A percentile compares a stretch with the other conserved stretches of the same genome.
These are phyloP conservation scores for Ictidomys tridecemlineatus DNA, from an alignment of 2,113 vertebrate genomes.

Conservation along the genomic window DNA sequence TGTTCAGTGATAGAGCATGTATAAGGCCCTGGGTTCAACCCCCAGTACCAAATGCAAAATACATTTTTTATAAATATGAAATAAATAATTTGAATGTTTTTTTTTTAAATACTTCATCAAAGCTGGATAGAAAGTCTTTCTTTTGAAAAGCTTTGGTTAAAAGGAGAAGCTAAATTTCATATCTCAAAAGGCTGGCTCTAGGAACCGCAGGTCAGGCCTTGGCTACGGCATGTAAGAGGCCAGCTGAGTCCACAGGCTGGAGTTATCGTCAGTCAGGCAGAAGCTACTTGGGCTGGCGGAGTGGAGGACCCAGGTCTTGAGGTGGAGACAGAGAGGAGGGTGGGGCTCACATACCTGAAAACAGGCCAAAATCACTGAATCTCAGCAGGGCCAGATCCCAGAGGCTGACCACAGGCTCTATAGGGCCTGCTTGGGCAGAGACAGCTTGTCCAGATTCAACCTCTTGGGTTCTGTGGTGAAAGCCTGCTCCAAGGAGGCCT, in stretches of 20 bases:
- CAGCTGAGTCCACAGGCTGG: not conserved
- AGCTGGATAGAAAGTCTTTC: not conserved
- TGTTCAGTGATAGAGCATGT: not conserved
- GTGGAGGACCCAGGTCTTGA: not conserved
- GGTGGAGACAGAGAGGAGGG: not conserved
- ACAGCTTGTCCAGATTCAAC: no score
- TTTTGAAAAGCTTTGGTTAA: not conserved
- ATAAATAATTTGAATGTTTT: not conserved
- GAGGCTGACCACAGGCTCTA: not conserved
- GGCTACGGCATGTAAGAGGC: fast-evolving
- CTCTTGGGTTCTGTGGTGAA: not conserved
- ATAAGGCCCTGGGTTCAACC: not conserved
- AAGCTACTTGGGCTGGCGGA: not conserved
- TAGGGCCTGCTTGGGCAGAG: no score
- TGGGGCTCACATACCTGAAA: not conserved
- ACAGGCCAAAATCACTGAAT: not conserved
- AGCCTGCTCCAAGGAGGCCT: not conserved
- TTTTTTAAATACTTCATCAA: not conserved
- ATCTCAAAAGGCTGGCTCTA: not conserved
- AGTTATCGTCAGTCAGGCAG: not conserved
- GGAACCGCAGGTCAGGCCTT: not conserved
- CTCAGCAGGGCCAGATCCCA: not conserved
- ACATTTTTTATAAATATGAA: not conserved
- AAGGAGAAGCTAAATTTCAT: not conserved
- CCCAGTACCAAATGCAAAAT: not conserved